Evolutionary conservation across 2,888 invertebrate genomes (phyloP), one percentile per base, ranked within the genome.

Genomic region (Petrolisthes manimaculis): DNA sequence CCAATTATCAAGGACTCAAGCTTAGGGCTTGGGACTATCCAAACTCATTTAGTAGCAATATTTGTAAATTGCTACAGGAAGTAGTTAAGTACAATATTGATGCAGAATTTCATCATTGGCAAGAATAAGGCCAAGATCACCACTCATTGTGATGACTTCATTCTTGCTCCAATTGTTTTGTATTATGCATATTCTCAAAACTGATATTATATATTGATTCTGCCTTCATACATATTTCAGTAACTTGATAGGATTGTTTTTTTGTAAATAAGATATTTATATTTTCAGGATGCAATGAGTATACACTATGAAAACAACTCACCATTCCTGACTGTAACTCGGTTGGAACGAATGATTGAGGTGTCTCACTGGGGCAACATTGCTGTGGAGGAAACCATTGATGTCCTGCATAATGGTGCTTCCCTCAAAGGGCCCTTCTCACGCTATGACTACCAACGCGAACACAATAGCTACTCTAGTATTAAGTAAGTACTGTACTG

Each of bases 331-430:
- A 97, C 97, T n/a, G 97, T 99, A 0, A 97, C 96, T 0, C 95
- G 95, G 79, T 93, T 99, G 91, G 96, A 97, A 92, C 95, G 99
- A 82, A 94, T 95, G 0, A 96, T 99, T 92, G 99, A 99, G 94
- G 95, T 99, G 3, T 99, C 99, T 0, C 99, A 99, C 93, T 99
- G 99, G 99, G 99, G 99, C 9, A 99, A 99, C 92, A 97, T 99
- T 92, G 99, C 99, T 51, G 95, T 99, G 0, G 98, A 99, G 93
- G 99, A 99, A 93, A 95, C 96, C 8, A 95, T 99, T 91, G 97
- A 98, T 93, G 94, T 99, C 91, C 94, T 96, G 37, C 99, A 99
- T 92, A 96, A 96, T 79, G 99, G 99, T 75, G 99, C 99, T 14
- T 94, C 95, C 91, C 93, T 99, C 74, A 98, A 98, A 93, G 98